Conservation (phyloP, 1,140 invertebrate genomes). For the Antheraea pernyi region DNA sequence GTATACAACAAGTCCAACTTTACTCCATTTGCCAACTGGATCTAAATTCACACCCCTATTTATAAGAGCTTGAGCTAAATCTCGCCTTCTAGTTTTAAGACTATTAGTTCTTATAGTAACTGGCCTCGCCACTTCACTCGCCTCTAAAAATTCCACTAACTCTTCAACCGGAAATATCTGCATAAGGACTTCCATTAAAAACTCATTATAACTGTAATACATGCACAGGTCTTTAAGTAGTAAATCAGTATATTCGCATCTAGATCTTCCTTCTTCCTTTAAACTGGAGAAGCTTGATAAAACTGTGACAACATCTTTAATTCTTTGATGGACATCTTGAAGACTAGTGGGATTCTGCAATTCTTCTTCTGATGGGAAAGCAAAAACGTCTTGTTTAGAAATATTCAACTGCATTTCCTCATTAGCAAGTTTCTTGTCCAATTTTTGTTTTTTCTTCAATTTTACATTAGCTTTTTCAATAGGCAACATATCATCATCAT, state of each 20-base stretch:
- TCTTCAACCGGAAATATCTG: constrained; percentile 95
- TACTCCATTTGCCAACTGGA: constrained; percentile 99
- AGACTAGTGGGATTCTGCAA: constrained; percentile 87
- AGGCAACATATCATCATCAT: constrained; percentile 86
- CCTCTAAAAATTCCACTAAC: constrained; percentile 97
- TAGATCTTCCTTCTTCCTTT: constrained; percentile 86
- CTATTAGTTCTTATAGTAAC: constrained; percentile 98
- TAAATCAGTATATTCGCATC: constrained; percentile 91
- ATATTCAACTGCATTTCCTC: constrained; percentile 90
- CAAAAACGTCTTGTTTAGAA: constrained; percentile 86
- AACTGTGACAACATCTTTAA: constrained; percentile 93
- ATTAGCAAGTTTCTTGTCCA: constrained; percentile 87
- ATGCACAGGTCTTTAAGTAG: constrained; percentile 92
- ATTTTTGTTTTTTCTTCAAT: constrained; percentile 86
- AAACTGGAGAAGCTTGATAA: constrained; percentile 93
- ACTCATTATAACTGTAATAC: constrained; percentile 99
- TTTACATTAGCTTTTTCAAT: constrained; percentile 93
- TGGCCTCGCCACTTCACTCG: constrained; percentile 96
- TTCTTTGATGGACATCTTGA: constrained; percentile 93
- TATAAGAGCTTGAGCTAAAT: constrained; percentile 96
- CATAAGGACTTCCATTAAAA: constrained; percentile 96
- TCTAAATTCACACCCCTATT: constrained; percentile 98
- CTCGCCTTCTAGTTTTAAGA: constrained; percentile 95
- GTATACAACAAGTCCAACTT: constrained; percentile 98
- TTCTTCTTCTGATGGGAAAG: constrained; percentile 87